Conservation (phyloP, 1,140 invertebrate genomes). For the Trichonephila clavipes region DNA sequence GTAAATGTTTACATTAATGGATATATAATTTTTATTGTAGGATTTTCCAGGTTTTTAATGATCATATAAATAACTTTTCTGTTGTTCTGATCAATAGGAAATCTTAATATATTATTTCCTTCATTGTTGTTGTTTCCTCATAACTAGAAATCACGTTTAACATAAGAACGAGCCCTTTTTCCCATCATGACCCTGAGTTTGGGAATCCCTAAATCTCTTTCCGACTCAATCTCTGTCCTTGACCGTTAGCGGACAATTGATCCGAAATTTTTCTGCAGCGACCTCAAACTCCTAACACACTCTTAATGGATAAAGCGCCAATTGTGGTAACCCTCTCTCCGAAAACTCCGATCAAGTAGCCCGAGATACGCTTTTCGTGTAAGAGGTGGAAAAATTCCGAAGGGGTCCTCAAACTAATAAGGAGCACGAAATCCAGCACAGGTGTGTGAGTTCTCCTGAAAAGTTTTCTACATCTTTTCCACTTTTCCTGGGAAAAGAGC, state of each 20-base stretch:
- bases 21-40: no score
- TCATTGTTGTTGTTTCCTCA: not conserved
- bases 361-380: constrained; percentile 18
- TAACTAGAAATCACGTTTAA: not conserved
- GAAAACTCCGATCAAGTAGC: constrained; percentile 19
- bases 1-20: no score
- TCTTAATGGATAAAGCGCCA: not conserved
- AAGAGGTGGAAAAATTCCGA: constrained; percentile 55
- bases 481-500: constrained; percentile 9
- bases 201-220: constrained; percentile 8
- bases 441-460: constrained; percentile 60
- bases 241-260: constrained; percentile 35
- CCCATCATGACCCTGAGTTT: constrained; percentile 18
- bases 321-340: not conserved
- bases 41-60: no score
- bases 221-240: constrained; percentile 9
- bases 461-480: constrained; percentile 14
- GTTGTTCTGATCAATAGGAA: not conserved
- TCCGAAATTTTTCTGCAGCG: constrained; percentile 24
- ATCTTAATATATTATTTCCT: not conserved
- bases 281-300: constrained; percentile 9
- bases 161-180: not conserved
- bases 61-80: no score
- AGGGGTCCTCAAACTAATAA: constrained; percentile 49
- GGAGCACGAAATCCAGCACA: constrained; percentile 40